These are phyloP conservation scores for Gymnoscelis rufifasciata DNA, from an alignment of 2,888 invertebrate genomes.

Conservation along the genomic window DNA sequence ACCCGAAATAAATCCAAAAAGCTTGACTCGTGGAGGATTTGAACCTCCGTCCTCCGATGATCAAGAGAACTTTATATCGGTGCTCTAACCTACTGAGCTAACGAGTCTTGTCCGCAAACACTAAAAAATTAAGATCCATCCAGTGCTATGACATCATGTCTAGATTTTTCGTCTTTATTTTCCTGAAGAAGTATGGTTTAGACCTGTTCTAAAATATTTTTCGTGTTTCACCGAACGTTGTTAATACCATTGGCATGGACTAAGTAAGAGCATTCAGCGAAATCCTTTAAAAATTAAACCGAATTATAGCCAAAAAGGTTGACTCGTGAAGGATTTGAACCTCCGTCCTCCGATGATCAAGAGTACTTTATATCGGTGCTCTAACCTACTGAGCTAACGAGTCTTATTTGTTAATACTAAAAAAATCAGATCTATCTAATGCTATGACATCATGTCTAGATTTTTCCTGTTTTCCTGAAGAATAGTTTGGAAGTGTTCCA, in stretches of 20 bases:
- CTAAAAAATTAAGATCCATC: not conserved
- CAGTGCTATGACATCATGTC: constrained; percentile 10
- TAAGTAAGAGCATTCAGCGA: no score
- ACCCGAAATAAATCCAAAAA: not conserved
- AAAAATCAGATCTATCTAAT: not conserved
- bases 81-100: constrained; percentile 39
- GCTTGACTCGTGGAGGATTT: constrained; percentile 30
- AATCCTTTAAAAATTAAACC: no score
- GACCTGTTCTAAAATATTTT: not conserved
- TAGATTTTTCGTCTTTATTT: not conserved
- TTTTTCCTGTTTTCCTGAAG: no score
- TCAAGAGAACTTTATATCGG: constrained; percentile 30
- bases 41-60: constrained; percentile 36
- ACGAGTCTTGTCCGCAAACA: constrained; percentile 20
- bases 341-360: constrained; percentile 35
- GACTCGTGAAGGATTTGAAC: constrained; percentile 34
- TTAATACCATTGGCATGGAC: no score
- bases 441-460: constrained; percentile 11
- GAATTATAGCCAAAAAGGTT: no score
- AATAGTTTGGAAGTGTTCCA: not conserved
- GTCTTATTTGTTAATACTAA: constrained; percentile 5
- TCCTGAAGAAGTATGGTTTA: no score
- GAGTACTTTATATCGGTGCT: constrained; percentile 31
- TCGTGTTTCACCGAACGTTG: no score
- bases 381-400: constrained; percentile 39